phyloP scores from a whole-genome alignment of 1,140 invertebrate species.

The Batillaria attramentaria region DNA sequence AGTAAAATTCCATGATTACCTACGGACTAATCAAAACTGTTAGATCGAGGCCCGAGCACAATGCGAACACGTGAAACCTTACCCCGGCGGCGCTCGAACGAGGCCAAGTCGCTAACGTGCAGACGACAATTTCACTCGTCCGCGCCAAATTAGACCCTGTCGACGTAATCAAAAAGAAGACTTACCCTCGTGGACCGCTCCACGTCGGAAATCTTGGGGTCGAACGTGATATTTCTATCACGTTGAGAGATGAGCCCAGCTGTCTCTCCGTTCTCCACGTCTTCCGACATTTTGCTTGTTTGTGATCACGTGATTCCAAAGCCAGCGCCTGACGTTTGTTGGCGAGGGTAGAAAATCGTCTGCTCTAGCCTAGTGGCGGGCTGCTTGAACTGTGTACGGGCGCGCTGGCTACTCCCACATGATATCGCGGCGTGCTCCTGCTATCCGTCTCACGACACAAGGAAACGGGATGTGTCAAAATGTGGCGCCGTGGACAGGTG shows the following conservation, averaged over 20 bases:
- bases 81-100: no score
- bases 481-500: background rate
- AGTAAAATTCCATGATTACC: no score
- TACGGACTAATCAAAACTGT: no score
- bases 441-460: background rate
- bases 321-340: conserved; percentile 24
- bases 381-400: background rate
- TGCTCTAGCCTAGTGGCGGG: conserved; percentile 13
- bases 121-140: no score
- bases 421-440: background rate
- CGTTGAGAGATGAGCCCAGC: conserved; percentile 53
- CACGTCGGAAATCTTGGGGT: conserved; percentile 51
- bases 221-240: conserved; percentile 53
- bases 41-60: conserved; percentile 18
- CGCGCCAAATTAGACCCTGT: background rate
- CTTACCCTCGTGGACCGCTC: conserved; percentile 56
- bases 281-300: conserved; percentile 63
- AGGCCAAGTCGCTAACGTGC: no score
- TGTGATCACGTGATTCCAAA: conserved; percentile 52
- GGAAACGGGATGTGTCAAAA: background rate
- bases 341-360: background rate
- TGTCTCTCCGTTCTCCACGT: conserved; percentile 52
- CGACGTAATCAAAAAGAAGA: conserved; percentile 17
- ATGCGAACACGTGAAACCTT: conserved; percentile 28
- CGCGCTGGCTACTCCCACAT: background rate